Conservation (phyloP, 2,797 vertebrate species). For the Hephaestus fuliginosus region DNA sequence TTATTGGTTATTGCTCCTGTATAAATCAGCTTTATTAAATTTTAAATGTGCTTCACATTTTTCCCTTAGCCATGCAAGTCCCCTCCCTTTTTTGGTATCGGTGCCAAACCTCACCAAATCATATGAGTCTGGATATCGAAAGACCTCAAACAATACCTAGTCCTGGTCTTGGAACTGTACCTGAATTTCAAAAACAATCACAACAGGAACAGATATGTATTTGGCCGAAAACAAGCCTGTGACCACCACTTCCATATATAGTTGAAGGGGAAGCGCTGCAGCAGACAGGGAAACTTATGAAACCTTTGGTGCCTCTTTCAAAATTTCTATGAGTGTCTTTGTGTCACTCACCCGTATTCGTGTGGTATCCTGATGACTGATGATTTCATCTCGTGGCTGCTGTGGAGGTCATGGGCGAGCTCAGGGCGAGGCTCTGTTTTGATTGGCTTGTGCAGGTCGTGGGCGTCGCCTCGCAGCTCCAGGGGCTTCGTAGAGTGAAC, state of each 20-base stretch:
- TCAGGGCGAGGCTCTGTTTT: conserved; percentile 91
- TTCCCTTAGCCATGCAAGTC: too few relatives aligned
- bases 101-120: neutral
- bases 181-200: neutral
- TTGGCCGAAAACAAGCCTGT: neutral
- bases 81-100: neutral
- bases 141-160: neutral
- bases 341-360: conserved; percentile 89
- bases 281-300: conserved; percentile 21
- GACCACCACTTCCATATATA: conserved; percentile 28
- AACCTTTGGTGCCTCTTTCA: conserved; percentile 18
- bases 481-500: conserved; percentile 64
- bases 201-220: conserved; percentile 21
- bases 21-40: too few relatives aligned
- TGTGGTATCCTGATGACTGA: conserved; percentile 89
- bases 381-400: conserved; percentile 90
- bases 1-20: too few relatives aligned
- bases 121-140: neutral
- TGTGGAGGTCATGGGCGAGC: conserved; percentile 84
- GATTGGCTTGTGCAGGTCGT: conserved; percentile 89
- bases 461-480: conserved; percentile 69
- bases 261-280: conserved; percentile 42
- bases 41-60: too few relatives aligned
- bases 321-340: neutral
- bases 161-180: neutral